Base-by-base conservation (phyloP, 2,888 invertebrate species). In the Chrysopilus asiliformis region DNA sequence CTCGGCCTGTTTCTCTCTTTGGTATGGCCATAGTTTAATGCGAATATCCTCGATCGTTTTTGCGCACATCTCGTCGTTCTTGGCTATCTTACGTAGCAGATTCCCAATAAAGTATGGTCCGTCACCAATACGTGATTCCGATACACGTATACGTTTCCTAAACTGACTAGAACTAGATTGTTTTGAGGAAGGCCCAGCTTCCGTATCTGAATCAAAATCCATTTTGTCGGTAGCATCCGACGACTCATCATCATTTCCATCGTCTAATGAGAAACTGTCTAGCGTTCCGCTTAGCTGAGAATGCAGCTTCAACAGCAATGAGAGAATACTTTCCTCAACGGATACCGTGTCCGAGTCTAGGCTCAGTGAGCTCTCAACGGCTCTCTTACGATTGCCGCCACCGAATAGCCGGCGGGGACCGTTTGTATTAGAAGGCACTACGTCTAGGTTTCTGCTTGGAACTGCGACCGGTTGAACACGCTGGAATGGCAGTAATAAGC, bases 301-400 rank as follows among this genome's bases (percentile, higher is more conserved):
- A 61, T 95, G 93, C 10, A 93, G 68, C 57, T 87, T 90, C 35
- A 94, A 65, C 28, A 95, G 67, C 34, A 94, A 65, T 0, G 91
- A 89, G 47, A 95, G 76, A 44, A 95, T 83, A 42, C 89, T 93
- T 59, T 90, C 89, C 51, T 84, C 82, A 36, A 86, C 71, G 17
- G 72, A 68, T 10, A 80, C 67, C 24, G 72, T 64, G 35, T 60
- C 58, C 25, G 71, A 70, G 37, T 67, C 67, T 31, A 48, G 45
- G 46, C 57, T 54, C 27, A 57, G 50, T 50, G 65, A 45, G 49
- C 63, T 55, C 57, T 62, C 62, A 3, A 62, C 58, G 5, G 56
- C 52, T 3, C 61, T 54, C 36, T 62, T 59, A 2, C 60, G 52
- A 7, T 51, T 53, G 25, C 50, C 46, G 34, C 49, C 42, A 24